Base-by-base conservation (phyloP, 2,113 vertebrate species). In the Cynopterus brachyotis region DNA sequence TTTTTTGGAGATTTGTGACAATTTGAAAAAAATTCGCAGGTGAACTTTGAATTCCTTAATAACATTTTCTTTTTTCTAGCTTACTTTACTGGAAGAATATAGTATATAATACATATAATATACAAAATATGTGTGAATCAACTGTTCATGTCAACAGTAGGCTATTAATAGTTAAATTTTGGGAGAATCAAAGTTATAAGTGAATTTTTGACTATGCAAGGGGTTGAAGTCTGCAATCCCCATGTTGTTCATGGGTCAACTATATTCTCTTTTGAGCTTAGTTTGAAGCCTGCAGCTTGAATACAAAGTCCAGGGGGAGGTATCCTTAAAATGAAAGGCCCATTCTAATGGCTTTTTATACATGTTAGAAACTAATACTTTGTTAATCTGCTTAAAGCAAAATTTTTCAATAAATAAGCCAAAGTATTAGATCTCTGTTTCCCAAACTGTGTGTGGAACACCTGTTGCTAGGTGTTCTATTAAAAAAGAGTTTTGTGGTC, bases 301-400 rank as follows among this genome's bases (percentile, higher is more conserved):
- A 82, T 82, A 22, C 22, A 15, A 84, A 79, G 26, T n/a, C 69
- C 9, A 70, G 9, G 30, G 13, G 13, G 26, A 53, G 20, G 20
- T 53, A 15, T 85, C n/a, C 24, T 76, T 70, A n/a, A 79, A 93
- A 66, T 0, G 47, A 67, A 84, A 97, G 82, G 22, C 22, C 19
- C 8, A 16, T 92, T 82, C 35, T 69, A 64, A n/a, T 35, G 87
- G 35, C 20, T 96, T 45, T 30, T 69, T 75, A 53, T 15, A 89
- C 24, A 45, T 86, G 40, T 83, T 42, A 24, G 30, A 64, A 69
- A 89, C 9, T 84, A 89, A 53, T 60, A 79, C 42, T 90, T 89
- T 40, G 85, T 62, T 94, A 79, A 79, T 96, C 94, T 89, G 17
- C 50, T 84, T 91, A 93, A 62, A 93, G 55, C 16, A 95, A 86